Conservation (phyloP, 2,113 vertebrate species). For the Clinocottus analis region DNA sequence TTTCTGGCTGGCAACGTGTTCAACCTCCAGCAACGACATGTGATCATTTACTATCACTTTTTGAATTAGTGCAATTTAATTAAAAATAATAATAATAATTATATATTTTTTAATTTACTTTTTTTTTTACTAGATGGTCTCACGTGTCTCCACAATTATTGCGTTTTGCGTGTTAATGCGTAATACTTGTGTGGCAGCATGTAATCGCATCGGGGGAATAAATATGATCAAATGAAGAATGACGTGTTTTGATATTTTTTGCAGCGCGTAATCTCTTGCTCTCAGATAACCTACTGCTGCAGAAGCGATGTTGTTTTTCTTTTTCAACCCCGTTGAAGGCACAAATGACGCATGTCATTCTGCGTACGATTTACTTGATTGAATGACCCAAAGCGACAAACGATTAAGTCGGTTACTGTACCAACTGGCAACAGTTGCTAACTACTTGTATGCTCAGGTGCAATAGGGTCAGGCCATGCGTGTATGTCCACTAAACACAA, state of each 20-base stretch:
- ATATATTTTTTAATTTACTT: too few relatives aligned
- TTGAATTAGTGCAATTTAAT: background rate
- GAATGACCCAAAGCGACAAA: conserved; percentile 3
- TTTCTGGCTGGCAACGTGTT: background rate
- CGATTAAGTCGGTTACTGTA: conserved; percentile 10
- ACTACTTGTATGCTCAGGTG: conserved; percentile 5
- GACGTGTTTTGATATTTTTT: conserved; percentile 41
- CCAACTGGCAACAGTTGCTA: conserved; percentile 9
- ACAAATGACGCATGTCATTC: conserved; percentile 1
- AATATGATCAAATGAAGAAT: background rate
- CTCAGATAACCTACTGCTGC: conserved; percentile 3
- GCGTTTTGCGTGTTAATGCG: too few relatives aligned
- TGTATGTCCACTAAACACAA: background rate
- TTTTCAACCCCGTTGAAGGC: background rate
- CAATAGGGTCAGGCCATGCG: background rate
- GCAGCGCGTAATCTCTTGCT: conserved; percentile 33
- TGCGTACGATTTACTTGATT: background rate
- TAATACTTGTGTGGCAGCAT: background rate
- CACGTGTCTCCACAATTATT: too few relatives aligned
- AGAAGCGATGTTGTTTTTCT: background rate
- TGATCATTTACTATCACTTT: background rate
- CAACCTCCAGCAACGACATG: background rate
- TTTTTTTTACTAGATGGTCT: too few relatives aligned
- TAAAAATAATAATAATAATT: too few relatives aligned
- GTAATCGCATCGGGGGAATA: background rate